Base-by-base conservation (phyloP, 2,797 vertebrate species). In the Chaetodon trifasciatus region DNA sequence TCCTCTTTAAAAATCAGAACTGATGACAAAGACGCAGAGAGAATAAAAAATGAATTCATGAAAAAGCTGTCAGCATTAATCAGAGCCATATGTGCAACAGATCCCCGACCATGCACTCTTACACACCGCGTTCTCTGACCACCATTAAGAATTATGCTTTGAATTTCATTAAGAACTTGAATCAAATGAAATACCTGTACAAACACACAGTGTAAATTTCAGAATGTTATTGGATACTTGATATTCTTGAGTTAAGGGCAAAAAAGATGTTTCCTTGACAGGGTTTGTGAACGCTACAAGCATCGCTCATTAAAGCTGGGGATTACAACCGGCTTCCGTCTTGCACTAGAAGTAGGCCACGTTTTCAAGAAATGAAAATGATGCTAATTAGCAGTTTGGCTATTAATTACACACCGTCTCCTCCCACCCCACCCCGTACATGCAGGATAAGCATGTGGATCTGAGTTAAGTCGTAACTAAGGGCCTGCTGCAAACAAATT, bases 331-430 rank as follows among this genome's bases (percentile, higher is more conserved):
- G n/a, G 37, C 61, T 42, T 56, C 55, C 35, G 63, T 32, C 42
- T 55, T 77, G n/a, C 44, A 78, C 42, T 60, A 53, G 19, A 82
- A 79, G 24, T 73, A 56, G 66, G 71, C 56, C 81, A 70, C 10
- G 3, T 66, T 46, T 80, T 85, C 63, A 79, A 57, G 32, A 81
- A 79, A 78, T n/a, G 55, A 24, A 81, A 78, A 88, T 84, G 68
- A 79, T 61, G 49, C 32, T 66, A 85, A 85, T 87, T 83, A 80
- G 64, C 56, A 69, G 44, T 74, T 79, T 71, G 79, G 78, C 75
- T 72, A 80, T 69, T 82, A 86, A 81, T 87, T 70, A 76, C 39
- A 65, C 23, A 6, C 35, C 23, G 32, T 62, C n/a, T 1, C 23
- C 47, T 37, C 19, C 15, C 39, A 71, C 23, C 23, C 65, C 12